Conservation (phyloP, 2,113 vertebrate genomes). For the Pteropus alecto region DNA sequence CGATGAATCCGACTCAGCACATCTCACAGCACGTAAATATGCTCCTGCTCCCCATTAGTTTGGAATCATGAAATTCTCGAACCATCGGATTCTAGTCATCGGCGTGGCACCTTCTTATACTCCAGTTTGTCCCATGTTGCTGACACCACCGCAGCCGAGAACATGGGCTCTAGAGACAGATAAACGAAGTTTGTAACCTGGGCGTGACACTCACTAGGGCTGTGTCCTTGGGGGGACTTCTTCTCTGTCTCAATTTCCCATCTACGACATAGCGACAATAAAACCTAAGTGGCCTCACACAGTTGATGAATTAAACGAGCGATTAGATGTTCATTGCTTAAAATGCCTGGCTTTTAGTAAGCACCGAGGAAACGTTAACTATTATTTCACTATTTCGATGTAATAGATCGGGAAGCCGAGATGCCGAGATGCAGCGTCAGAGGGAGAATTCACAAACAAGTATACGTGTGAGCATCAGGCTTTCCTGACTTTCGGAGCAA, state of each 20-base stretch:
- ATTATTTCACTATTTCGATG: neutral
- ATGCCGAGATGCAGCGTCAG: neutral
- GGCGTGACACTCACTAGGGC: neutral
- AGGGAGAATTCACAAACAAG: neutral
- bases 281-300: neutral
- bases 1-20: neutral
- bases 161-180: neutral
- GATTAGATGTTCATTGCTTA: neutral
- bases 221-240: neutral
- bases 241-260: neutral
- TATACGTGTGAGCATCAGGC: neutral
- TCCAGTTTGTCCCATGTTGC: neutral
- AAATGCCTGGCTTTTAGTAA: neutral
- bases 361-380: neutral
- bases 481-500: fast-evolving
- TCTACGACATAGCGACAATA: fast-evolving
- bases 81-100: fast-evolving
- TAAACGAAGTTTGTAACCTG: neutral
- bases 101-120: too few relatives aligned
- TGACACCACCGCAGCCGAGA: neutral
- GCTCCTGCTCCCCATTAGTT: neutral
- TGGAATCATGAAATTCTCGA: neutral
- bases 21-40: fast-evolving
- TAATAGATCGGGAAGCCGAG: neutral
- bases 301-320: neutral